Evolutionary conservation across 2,113 vertebrate species (phyloP).

Genomic region (Carassius auratus): DNA sequence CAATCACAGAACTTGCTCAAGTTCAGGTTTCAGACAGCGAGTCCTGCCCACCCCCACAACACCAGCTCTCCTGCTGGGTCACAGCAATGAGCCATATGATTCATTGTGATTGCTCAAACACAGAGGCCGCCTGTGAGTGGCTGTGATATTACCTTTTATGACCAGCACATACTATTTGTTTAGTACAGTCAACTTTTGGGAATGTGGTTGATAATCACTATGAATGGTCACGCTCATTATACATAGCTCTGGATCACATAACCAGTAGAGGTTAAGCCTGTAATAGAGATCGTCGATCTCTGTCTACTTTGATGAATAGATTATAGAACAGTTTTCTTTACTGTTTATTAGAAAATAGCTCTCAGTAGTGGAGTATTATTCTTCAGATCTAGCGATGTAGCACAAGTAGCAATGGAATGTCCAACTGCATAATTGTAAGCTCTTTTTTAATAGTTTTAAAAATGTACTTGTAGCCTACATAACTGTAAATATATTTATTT

Average conservation of each 20-base stretch:
- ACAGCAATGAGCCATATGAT: background rate
- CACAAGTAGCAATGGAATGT: background rate
- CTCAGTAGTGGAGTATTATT: background rate
- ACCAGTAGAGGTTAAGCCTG: background rate
- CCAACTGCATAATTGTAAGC: background rate
- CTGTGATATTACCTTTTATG: constrained; percentile 18
- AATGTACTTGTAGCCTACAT: background rate
- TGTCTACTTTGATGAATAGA: background rate
- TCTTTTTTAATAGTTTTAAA: background rate
- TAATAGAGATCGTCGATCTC: background rate
- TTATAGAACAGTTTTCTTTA: background rate
- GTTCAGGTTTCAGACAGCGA: constrained; percentile 32
- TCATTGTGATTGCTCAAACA: constrained; percentile 5
- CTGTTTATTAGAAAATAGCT: background rate
- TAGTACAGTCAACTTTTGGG: background rate
- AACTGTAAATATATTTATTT: too few species aligned
- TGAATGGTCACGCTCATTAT: background rate
- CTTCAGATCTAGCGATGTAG: too few species aligned
- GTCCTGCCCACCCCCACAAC: background rate
- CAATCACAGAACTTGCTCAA: background rate
- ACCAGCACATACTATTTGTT: background rate
- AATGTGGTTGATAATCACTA: constrained; percentile 1
- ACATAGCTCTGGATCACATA: background rate
- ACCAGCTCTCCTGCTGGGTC: background rate
- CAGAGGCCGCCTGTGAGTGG: background rate